Base-by-base conservation (phyloP, 1,140 invertebrate genomes). In the Drosophila triauraria region DNA sequence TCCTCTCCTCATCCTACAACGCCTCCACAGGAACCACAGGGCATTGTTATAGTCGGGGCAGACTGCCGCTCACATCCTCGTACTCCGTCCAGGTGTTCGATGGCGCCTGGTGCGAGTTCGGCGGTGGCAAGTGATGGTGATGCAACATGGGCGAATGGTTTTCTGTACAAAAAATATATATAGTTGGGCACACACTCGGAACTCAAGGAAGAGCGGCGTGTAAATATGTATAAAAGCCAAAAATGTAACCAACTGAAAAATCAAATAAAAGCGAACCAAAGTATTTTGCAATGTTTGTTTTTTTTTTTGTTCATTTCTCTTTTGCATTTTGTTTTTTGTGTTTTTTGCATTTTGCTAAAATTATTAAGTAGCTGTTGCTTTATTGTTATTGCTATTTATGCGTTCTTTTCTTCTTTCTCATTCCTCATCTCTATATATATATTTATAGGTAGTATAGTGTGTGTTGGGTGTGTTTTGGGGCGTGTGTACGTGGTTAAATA, bases 321-420 rank as follows among this genome's bases (percentile, higher is more conserved):
- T 74, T 69, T 56, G 53, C 50, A 46, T 62, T 42, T 50, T 30
- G 20, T 82, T 35, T 59, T 75, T 63, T 76, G 51, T 57, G 53
- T 68, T 58, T 75, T 72, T 82, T 88, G 83, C 83, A 87, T 90
- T 88, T 84, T 88, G 74, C 84, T 88, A 87, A 86, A 88, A 81
- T 88, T 78, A 84, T 84, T 88, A 88, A 88, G 85, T 90, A 88
- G 85, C 84, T 90, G 84, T 88, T 88, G 84, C 84, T 88, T 88
- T 88, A 88, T 88, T 88, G 70, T 84, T 84, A 80, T 79, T 80
- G 68, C 76, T 80, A 80, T 74, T 75, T 80, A 74, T 85, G 80
- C 65, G 80, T 80, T 62, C 62, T 72, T 67, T 82, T 75, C 53
- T 62, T 58, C 67, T 76, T 64, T 78, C 35, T 63, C 48, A 71